Evolutionary conservation across 2,888 invertebrate genomes (phyloP).

Genomic region (Aelia acuminata): DNA sequence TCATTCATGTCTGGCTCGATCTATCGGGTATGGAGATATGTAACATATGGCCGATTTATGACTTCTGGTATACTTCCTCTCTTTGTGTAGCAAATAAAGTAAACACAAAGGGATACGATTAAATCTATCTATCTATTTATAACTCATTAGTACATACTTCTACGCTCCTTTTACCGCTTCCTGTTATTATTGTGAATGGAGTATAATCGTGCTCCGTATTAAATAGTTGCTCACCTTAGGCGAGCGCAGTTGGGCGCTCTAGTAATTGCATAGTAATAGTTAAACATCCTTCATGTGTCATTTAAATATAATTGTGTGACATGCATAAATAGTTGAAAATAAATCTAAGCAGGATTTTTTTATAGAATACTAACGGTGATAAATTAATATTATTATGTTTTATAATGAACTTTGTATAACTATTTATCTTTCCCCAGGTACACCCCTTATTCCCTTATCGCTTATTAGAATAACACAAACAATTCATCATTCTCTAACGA

Average conservation of each 20-base stretch:
- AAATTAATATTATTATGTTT: no score
- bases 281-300: neutral
- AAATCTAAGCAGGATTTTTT: no score
- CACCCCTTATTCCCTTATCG: no score
- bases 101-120: constrained; percentile 6
- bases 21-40: neutral
- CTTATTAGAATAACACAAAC: no score
- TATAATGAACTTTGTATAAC: no score
- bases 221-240: neutral
- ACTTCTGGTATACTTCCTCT: constrained; percentile 14
- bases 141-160: neutral
- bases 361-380: no score
- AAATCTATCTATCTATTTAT: neutral
- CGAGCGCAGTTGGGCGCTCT: no score
- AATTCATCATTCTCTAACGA: no score
- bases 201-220: constrained; percentile 7
- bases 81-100: constrained; percentile 12
- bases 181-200: constrained; percentile 4
- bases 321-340: no score
- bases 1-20: neutral
- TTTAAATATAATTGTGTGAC: no score
- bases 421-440: no score
- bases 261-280: neutral
- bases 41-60: constrained; percentile 21
- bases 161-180: neutral